Evolutionary conservation across 2,113 vertebrate species (phyloP).

Genomic region (Rousettus leschenaultii): DNA sequence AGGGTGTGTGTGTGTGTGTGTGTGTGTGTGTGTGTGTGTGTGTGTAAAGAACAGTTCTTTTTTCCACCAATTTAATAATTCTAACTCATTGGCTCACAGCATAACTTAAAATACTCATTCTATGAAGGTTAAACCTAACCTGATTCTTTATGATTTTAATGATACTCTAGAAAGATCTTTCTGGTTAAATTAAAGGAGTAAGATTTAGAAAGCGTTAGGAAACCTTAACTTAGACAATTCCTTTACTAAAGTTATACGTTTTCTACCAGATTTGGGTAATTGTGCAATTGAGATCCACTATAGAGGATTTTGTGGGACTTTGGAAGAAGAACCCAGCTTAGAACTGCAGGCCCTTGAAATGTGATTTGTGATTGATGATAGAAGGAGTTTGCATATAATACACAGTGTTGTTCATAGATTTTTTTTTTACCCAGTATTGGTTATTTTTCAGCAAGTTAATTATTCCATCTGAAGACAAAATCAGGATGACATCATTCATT

Average conservation of each 20-base stretch:
- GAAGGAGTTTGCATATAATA: neutral
- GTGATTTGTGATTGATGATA: neutral
- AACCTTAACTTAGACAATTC: neutral
- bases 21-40: neutral
- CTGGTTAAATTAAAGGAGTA: neutral
- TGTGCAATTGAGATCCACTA: neutral
- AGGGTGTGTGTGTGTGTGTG: neutral
- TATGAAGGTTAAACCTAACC: neutral
- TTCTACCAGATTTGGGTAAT: neutral
- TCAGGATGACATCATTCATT: neutral
- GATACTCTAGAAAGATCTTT: neutral
- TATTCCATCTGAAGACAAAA: neutral
- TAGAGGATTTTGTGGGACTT: neutral
- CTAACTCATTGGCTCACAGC: neutral
- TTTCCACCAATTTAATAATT: neutral
- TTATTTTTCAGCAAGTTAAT: conserved; percentile 10
- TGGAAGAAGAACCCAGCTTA: neutral
- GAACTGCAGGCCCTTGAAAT: neutral
- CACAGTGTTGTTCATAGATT: neutral
- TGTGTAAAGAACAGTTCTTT: neutral
- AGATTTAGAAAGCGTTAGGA: neutral
- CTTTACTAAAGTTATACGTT: neutral
- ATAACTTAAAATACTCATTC: neutral
- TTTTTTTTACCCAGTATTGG: neutral
- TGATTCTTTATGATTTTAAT: conserved; percentile 5